Percentiles rank a stretch among this genome's conserved stretches.
phyloP scores from a whole-genome alignment of 2,797 vertebrate genomes.

The Coendou prehensilis region DNA sequence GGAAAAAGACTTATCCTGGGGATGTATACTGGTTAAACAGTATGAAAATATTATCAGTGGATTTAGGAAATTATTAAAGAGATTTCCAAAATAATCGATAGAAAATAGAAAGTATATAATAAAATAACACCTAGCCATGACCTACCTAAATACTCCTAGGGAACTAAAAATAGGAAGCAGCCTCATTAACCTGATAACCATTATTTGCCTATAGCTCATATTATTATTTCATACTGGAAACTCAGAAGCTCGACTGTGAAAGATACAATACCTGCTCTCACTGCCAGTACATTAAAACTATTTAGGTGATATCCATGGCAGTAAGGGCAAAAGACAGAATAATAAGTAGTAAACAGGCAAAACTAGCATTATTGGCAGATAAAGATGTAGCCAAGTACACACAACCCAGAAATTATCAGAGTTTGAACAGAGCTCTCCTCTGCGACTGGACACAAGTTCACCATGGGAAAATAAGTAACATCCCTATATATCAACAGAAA shows the following conservation, averaged over 20 bases:
- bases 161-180: neutral
- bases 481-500: neutral
- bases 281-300: neutral
- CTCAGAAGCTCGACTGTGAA: neutral
- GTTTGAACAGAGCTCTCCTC: neutral
- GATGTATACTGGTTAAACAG: neutral
- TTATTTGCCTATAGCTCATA: neutral
- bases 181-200: neutral
- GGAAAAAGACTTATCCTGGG: constrained; percentile 6
- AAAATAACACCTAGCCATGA: neutral
- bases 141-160: neutral
- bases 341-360: neutral
- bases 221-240: constrained; percentile 3
- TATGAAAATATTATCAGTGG: neutral
- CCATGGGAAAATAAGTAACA: neutral
- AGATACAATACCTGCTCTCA: neutral
- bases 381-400: neutral
- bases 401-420: neutral
- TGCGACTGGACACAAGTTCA: neutral
- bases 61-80: constrained; percentile 1
- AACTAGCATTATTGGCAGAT: neutral
- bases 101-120: neutral
- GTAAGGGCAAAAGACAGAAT: neutral
- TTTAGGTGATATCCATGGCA: neutral
- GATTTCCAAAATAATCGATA: neutral